Conservation (phyloP, 92 coral and sea anemone species). For the Umimayanthus chanpuru region DNA sequence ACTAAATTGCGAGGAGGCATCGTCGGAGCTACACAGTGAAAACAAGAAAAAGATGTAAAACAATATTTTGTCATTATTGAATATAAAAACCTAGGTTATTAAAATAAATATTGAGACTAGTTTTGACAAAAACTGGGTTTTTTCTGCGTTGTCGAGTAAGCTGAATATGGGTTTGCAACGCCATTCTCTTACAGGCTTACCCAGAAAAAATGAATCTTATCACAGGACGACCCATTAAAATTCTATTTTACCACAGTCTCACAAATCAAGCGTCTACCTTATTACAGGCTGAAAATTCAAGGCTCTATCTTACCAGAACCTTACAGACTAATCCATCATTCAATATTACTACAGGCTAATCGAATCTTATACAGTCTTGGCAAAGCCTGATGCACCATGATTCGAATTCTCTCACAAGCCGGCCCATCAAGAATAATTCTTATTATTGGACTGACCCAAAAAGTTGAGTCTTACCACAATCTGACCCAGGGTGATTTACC, state of each 20-base stretch:
- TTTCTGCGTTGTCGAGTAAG: too few relatives aligned
- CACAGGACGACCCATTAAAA: background rate
- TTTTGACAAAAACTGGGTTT: too few relatives aligned
- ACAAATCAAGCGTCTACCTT: background rate
- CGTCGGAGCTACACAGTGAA: background rate
- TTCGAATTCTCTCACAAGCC: background rate
- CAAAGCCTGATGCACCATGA: background rate
- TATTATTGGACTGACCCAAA: background rate
- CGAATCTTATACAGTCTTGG: too few relatives aligned
- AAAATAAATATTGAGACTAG: background rate
- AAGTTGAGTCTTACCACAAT: background rate
- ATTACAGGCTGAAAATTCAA: too few relatives aligned
- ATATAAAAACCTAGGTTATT: too few relatives aligned
- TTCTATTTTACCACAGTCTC: background rate
- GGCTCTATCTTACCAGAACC: too few relatives aligned
- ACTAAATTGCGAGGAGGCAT: conserved; percentile 5
- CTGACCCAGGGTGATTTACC: background rate
- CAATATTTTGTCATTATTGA: background rate
- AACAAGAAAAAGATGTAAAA: background rate
- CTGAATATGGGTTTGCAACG: too few relatives aligned
- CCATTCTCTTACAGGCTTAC: background rate
- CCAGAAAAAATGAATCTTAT: background rate
- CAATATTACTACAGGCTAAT: too few relatives aligned
- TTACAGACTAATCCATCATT: too few relatives aligned
- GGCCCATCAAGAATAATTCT: background rate